Conservation (phyloP, 2,888 invertebrate genomes). For the Noctua fimbriata region DNA sequence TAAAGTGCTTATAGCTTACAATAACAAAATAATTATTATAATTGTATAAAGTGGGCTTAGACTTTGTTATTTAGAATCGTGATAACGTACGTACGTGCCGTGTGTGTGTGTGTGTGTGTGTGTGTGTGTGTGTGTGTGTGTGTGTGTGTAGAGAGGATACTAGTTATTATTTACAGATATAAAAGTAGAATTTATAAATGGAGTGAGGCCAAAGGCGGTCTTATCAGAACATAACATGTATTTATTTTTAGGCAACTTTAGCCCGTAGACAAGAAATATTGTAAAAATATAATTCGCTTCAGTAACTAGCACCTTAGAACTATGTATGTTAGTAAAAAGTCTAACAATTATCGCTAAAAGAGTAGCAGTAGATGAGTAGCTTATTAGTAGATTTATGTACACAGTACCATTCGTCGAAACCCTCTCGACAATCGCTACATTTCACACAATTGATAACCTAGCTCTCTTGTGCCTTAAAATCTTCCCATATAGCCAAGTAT, state of each 20-base stretch:
- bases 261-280: not conserved
- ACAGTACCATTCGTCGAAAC: not conserved
- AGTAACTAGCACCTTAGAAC: not conserved
- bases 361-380: not conserved
- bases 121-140: not conserved
- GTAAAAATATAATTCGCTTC: not conserved
- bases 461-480: slow-evolving; percentile 7
- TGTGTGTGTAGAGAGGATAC: not conserved
- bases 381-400: not conserved
- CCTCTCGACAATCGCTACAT: slow-evolving; percentile 4
- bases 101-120: not conserved
- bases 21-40: not conserved
- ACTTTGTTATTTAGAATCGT: not conserved
- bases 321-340: not conserved
- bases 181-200: not conserved
- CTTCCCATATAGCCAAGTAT: not conserved
- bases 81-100: not conserved
- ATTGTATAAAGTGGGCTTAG: not conserved
- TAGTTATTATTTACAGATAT: not conserved
- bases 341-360: not conserved
- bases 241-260: not conserved
- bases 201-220: not conserved
- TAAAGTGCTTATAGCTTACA: not conserved
- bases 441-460: slow-evolving; percentile 12
- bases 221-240: not conserved